These are phyloP conservation scores for Ostrea edulis DNA, from an alignment of 1,140 invertebrate genomes.

Conservation along the genomic window DNA sequence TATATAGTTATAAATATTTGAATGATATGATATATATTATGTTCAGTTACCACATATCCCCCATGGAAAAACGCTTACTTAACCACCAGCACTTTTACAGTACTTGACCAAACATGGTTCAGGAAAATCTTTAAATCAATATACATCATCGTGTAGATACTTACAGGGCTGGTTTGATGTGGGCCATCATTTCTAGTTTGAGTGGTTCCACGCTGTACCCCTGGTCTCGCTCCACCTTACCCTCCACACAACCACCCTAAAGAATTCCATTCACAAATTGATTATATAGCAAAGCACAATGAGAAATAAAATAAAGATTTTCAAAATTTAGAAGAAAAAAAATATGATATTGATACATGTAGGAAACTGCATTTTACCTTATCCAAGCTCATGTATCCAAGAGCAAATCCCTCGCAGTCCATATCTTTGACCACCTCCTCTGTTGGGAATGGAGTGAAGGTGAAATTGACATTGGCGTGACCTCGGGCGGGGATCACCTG, in stretches of 20 bases:
- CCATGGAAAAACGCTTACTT: too few relatives aligned
- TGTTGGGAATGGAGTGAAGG: conserved; percentile 70
- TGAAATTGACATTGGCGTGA: conserved; percentile 64
- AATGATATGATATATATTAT: too few relatives aligned
- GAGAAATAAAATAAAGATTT: neutral
- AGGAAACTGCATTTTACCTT: conserved; percentile 52
- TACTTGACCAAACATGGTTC: too few relatives aligned
- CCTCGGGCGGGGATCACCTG: conserved; percentile 73
- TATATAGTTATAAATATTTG: too few relatives aligned
- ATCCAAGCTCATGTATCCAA: conserved; percentile 73
- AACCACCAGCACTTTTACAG: too few relatives aligned
- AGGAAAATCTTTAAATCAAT: too few relatives aligned
- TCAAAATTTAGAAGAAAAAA: neutral
- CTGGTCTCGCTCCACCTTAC: conserved; percentile 52
- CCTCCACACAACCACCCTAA: conserved; percentile 40
- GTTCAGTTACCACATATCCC: too few relatives aligned
- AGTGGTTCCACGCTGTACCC: conserved; percentile 67
- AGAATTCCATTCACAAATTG: neutral
- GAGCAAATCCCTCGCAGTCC: conserved; percentile 70
- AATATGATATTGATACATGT: too few relatives aligned
- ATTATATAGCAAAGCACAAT: neutral
- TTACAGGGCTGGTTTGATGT: conserved; percentile 76
- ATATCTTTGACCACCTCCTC: conserved; percentile 64
- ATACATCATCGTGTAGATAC: conserved; percentile 41
- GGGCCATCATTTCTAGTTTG: conserved; percentile 73